Conservation (phyloP, 2,113 vertebrate species). For the Strix aluco region DNA sequence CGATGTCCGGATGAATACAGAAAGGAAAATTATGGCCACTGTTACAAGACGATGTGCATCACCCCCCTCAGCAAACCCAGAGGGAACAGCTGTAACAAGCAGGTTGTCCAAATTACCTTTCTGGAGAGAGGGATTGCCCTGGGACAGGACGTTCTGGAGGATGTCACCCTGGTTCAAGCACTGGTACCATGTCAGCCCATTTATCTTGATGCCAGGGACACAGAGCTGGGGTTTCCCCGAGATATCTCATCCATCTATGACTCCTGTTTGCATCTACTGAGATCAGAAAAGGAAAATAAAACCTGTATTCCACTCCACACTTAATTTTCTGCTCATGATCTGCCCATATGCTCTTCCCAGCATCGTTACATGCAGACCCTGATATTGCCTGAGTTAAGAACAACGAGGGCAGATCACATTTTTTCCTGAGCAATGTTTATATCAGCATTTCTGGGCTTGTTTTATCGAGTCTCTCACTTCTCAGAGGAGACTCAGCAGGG, state of each 20-base stretch:
- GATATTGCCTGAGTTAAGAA: accelerated
- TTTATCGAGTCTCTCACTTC: not conserved
- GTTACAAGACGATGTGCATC: too few species aligned
- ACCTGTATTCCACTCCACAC: not conserved
- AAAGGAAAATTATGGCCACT: not conserved
- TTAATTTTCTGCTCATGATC: accelerated
- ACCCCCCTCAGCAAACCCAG: not conserved
- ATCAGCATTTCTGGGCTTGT: not conserved
- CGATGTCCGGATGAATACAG: accelerated
- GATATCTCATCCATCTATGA: accelerated
- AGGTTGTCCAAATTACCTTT: not conserved
- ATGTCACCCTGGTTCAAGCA: not conserved
- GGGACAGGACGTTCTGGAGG: not conserved
- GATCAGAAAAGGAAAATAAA: not conserved
- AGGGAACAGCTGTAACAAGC: not conserved
- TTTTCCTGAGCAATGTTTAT: not conserved
- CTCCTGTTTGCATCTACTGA: accelerated
- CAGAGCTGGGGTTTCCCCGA: not conserved
- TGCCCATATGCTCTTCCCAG: not conserved
- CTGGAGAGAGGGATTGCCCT: not conserved
- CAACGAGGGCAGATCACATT: not conserved
- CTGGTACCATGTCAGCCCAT: accelerated
- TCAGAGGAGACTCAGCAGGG: not conserved
- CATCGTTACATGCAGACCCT: accelerated
- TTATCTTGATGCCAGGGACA: not conserved